Conservation (phyloP, 2,797 vertebrate species). For the Poeciliopsis turneri region DNA sequence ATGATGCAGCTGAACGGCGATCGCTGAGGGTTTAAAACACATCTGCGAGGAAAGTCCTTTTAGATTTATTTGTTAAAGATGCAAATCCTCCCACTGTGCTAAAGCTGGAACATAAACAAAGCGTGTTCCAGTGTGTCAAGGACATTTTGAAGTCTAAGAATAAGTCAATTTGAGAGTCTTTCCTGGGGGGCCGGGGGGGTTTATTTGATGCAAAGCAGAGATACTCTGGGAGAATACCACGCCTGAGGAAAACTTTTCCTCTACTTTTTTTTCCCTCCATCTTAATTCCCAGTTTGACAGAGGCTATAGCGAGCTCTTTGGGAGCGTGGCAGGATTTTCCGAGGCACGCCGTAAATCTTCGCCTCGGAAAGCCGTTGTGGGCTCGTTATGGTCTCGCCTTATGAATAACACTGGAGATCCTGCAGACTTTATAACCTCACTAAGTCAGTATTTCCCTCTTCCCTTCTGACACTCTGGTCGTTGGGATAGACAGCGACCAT, state of each 20-base stretch:
- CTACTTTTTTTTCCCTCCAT: constrained; percentile 20
- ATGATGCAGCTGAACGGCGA: constrained; percentile 50
- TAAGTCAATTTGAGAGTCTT: constrained; percentile 11
- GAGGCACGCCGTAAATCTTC: constrained; percentile 60
- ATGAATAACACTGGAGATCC: constrained; percentile 59
- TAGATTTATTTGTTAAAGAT: constrained; percentile 45
- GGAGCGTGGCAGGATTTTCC: constrained; percentile 51
- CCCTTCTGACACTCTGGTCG: constrained; percentile 34
- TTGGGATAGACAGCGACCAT: constrained; percentile 39
- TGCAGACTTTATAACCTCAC: constrained; percentile 58
- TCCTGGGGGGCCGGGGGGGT: not conserved
- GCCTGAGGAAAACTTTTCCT: constrained; percentile 20
- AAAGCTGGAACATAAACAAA: constrained; percentile 29
- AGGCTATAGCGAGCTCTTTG: constrained; percentile 53
- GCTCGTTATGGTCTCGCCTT: constrained; percentile 49
- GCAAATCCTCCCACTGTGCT: constrained; percentile 43
- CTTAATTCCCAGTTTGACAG: constrained; percentile 57
- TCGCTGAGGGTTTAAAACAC: constrained; percentile 46
- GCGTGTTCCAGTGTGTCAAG: constrained; percentile 7
- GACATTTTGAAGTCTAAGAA: constrained; percentile 10
- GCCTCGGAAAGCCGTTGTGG: constrained; percentile 46
- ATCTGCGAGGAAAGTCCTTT: constrained; percentile 43
- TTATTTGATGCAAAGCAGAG: constrained; percentile 22
- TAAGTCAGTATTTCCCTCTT: constrained; percentile 44
- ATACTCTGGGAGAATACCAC: constrained; percentile 2